A percentile compares a stretch with the other conserved stretches of the same genome.
These are phyloP conservation scores for Pachymerium ferrugineum DNA, from an alignment of 2,888 invertebrate species.

Conservation along the genomic window DNA sequence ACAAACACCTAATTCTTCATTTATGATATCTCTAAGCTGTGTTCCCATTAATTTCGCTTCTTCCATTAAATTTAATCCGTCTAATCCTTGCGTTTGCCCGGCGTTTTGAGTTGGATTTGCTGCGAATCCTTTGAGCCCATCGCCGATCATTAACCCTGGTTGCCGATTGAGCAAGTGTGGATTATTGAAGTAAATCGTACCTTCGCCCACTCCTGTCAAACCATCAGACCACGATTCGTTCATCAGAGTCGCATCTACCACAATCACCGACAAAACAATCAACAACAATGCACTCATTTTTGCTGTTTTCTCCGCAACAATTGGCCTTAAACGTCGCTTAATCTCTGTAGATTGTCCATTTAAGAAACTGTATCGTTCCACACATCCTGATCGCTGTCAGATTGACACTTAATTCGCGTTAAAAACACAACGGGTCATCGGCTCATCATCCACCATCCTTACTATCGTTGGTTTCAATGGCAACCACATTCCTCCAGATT, in stretches of 20 bases:
- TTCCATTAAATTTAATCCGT: slow-evolving; percentile 39
- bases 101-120: slow-evolving; percentile 17
- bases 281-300: not conserved
- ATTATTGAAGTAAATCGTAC: slow-evolving; percentile 36
- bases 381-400: not conserved
- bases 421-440: not conserved
- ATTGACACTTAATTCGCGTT: not conserved
- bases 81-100: slow-evolving; percentile 31
- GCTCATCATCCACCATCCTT: not conserved
- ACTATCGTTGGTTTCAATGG: not conserved
- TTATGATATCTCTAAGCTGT: slow-evolving; percentile 45
- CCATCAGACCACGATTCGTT: not conserved
- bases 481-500: not conserved
- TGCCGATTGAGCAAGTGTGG: slow-evolving; percentile 34
- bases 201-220: not conserved
- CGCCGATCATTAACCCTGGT: not conserved
- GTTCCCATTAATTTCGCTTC: slow-evolving; percentile 42
- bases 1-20: slow-evolving; percentile 49
- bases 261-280: not conserved
- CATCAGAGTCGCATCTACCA: not conserved
- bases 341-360: not conserved
- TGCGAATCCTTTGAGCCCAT: slow-evolving; percentile 34
- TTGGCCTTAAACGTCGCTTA: not conserved
- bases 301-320: not conserved
- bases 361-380: not conserved